Percentiles rank a stretch among this genome's conserved stretches.
Evolutionary conservation across 2,888 invertebrate species (phyloP).

Genomic region (Graphium colonna): DNA sequence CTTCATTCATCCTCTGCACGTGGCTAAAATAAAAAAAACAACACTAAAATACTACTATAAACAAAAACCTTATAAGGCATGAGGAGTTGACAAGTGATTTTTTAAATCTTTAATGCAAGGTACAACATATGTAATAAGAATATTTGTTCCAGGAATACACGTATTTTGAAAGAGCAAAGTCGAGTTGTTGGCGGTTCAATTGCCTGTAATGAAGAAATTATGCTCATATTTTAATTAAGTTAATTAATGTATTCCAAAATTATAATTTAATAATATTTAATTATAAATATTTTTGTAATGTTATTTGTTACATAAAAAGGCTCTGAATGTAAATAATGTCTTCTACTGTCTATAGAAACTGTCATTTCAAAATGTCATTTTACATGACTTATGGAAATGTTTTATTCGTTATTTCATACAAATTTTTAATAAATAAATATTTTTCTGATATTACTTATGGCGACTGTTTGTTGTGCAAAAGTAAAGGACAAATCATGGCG

Average conservation of each 20-base stretch:
- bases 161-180: slow-evolving; percentile 80
- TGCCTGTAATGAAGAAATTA: slow-evolving; percentile 37
- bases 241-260: not conserved
- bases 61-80: too few species aligned
- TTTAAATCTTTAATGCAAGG: too few species aligned
- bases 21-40: too few species aligned
- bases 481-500: slow-evolving; percentile 43
- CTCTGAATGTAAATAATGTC: slow-evolving; percentile 11
- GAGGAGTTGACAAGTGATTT: too few species aligned
- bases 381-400: slow-evolving; percentile 1
- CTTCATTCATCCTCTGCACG: too few species aligned
- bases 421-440: slow-evolving; percentile 1
- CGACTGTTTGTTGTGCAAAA: slow-evolving; percentile 24
- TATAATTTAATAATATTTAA: not conserved
- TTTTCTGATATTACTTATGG: slow-evolving; percentile 20
- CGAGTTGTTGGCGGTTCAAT: slow-evolving; percentile 52
- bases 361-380: not conserved
- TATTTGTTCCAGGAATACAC: slow-evolving; percentile 82
- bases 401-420: slow-evolving; percentile 1
- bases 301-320: not conserved
- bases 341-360: not conserved
- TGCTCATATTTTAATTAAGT: slow-evolving; percentile 7
- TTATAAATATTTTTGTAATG: not conserved
- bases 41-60: too few species aligned
- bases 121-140: too few species aligned